Percentiles rank a stretch among this genome's conserved stretches.
Evolutionary conservation across 2,888 invertebrate species (phyloP).

Genomic region (Trichogramma evanescens): DNA sequence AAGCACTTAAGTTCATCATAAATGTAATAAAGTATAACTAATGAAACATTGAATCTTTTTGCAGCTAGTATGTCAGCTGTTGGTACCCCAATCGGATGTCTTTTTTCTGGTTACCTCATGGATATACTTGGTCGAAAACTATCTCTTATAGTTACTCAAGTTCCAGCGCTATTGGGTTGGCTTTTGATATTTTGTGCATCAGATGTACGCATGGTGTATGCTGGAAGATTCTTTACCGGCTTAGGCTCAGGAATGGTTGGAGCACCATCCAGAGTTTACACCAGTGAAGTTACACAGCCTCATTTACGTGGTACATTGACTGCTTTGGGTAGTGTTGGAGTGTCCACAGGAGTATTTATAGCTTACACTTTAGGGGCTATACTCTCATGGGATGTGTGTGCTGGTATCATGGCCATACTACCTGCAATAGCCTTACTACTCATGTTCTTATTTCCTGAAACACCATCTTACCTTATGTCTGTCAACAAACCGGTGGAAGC

Average conservation of each 20-base stretch:
- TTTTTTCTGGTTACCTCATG: slow-evolving; percentile 64
- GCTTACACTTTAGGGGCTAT: slow-evolving; percentile 58
- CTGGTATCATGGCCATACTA: slow-evolving; percentile 57
- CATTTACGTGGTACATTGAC: slow-evolving; percentile 69
- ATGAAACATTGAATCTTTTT: slow-evolving; percentile 15
- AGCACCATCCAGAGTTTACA: slow-evolving; percentile 64
- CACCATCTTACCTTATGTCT: slow-evolving; percentile 64
- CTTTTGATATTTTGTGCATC: slow-evolving; percentile 55
- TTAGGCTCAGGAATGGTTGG: slow-evolving; percentile 68
- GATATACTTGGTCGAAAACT: slow-evolving; percentile 61
- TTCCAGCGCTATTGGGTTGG: slow-evolving; percentile 66
- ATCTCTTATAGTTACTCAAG: slow-evolving; percentile 59
- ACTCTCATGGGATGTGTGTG: slow-evolving; percentile 59
- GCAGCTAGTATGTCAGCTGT: slow-evolving; percentile 61
- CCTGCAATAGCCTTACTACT: slow-evolving; percentile 56
- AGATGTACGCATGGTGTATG: slow-evolving; percentile 57
- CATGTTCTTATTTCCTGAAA: slow-evolving; percentile 63
- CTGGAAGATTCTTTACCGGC: slow-evolving; percentile 61
- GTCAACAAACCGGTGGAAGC: slow-evolving; percentile 57
- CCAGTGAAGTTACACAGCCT: slow-evolving; percentile 65
- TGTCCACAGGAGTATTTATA: slow-evolving; percentile 64
- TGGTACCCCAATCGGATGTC: slow-evolving; percentile 64
- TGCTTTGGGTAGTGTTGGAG: slow-evolving; percentile 64
- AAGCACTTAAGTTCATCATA: neutral
- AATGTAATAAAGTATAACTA: neutral